Evolutionary conservation across 2,888 invertebrate genomes (phyloP), one percentile per base, ranked within the genome.

Genomic region (Rotaria magnacalcarata): DNA sequence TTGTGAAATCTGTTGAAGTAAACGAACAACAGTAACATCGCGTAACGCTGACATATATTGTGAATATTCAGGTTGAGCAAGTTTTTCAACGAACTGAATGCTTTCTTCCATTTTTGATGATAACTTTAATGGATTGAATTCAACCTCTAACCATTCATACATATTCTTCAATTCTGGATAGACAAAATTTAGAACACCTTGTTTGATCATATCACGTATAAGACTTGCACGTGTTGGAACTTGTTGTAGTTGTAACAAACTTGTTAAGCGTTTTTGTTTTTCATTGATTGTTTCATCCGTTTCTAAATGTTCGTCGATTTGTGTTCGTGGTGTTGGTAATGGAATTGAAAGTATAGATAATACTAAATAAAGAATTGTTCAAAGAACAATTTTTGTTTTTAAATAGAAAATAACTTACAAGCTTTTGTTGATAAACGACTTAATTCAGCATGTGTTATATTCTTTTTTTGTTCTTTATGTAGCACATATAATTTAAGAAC

Each of bases 401-500:
- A 52, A 14, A 14, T 14, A 16, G 2, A 52, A 52, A 52, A 24
- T 14, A 67, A 67, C 34, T 34, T 67, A 67, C 67, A n/a, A 41
- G 80, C 60, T 34, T 85, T 75, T 27, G 86, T 85, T 56, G 85
- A 85, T n/a, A 85, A 47, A 75, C 54, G 80, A 16, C 54, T 85
- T 80, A 86, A 52, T 60, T 86, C 86, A 24, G 85, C 85, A 27
- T 75, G 80, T n/a, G 86, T 86, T 5, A 86, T 86, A 43, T 47
- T 86, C 50, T 86, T 86, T 75, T 86, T 86, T 60, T 86, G 86
- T 34, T 86, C 86, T 85, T 75, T 85, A 11, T 85, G 58, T 43
- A 86, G 50, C 54, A 86, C 85, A 67, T 85, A 86, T 24, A 86
- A 60, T 84, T 86, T 86, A 43, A 80, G 85, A 84, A 97, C 92